Percentiles rank a stretch among this genome's conserved stretches.
Conservation (phyloP, 64 coral and sea anemone species). For the Cladopsammia gracilis region DNA sequence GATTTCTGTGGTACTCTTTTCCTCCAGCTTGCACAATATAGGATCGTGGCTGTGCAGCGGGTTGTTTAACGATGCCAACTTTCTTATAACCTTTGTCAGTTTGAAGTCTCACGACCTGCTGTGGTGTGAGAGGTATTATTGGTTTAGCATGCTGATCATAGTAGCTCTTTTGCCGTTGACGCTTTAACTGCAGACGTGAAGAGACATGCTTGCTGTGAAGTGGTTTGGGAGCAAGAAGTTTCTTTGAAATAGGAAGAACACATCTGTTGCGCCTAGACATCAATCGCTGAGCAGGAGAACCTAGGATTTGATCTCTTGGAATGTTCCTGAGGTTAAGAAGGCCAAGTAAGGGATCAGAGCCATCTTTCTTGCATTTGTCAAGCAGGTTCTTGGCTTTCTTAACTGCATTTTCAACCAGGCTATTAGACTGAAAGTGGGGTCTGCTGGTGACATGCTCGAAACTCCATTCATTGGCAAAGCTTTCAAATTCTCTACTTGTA, state of each 20-base stretch:
- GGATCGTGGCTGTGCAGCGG: background rate
- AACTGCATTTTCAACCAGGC: background rate
- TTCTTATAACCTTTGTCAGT: background rate
- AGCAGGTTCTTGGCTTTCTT: constrained; percentile 4
- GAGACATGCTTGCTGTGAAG: background rate
- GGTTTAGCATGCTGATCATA: background rate
- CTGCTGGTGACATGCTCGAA: constrained; percentile 4
- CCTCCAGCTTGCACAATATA: background rate
- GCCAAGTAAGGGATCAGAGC: background rate
- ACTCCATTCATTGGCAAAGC: constrained; percentile 6
- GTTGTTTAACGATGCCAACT: constrained; percentile 8
- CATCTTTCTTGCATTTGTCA: background rate
- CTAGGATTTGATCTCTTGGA: background rate
- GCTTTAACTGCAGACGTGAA: background rate
- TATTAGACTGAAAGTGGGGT: constrained; percentile 4
- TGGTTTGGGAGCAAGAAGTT: constrained; percentile 13
- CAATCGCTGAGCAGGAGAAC: background rate
- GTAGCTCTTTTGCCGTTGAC: background rate
- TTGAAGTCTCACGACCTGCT: constrained; percentile 1
- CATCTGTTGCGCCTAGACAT: background rate
- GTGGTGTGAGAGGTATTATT: background rate
- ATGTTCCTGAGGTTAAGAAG: background rate
- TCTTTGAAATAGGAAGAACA: background rate
- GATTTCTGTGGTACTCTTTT: background rate
- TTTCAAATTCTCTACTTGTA: constrained; percentile 17